These are phyloP conservation scores for Caenorhabditis afra DNA, from an alignment of 2,888 invertebrate species.

Conservation along the genomic window DNA sequence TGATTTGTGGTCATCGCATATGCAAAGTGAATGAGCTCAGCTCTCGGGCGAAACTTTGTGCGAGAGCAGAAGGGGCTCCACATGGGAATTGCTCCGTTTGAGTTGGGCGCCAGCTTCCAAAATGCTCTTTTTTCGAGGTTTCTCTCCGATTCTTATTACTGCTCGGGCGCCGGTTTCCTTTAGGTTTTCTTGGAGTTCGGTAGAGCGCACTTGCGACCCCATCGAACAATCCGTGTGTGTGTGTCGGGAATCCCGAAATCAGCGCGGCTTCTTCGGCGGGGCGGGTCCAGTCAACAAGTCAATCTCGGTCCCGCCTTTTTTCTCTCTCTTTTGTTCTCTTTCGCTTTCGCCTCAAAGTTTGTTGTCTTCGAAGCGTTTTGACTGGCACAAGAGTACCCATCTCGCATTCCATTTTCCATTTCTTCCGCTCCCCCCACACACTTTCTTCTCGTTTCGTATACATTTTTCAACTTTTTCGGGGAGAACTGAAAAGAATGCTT, in stretches of 20 bases:
- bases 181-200: neutral
- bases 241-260: neutral
- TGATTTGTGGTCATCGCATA: conserved; percentile 48
- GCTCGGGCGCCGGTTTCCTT: conserved; percentile 11
- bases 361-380: neutral
- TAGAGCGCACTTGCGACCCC: neutral
- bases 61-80: too few species aligned
- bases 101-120: neutral
- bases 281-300: conserved; percentile 15
- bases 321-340: neutral
- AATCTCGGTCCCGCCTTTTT: conserved; percentile 4
- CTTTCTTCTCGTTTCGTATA: neutral
- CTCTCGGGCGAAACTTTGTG: neutral
- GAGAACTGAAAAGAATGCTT: too few species aligned
- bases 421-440: neutral
- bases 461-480: neutral
- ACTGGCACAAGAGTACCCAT: conserved; percentile 1
- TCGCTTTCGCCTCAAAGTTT: neutral
- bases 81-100: too few species aligned
- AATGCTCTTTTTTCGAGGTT: conserved; percentile 21
- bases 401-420: conserved; percentile 2
- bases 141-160: conserved; percentile 31
- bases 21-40: conserved; percentile 56
- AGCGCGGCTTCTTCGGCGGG: neutral
- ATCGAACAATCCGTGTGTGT: neutral